phyloP scores from a whole-genome alignment of 2,888 invertebrate genomes.

The Mallateleia sp. region DNA sequence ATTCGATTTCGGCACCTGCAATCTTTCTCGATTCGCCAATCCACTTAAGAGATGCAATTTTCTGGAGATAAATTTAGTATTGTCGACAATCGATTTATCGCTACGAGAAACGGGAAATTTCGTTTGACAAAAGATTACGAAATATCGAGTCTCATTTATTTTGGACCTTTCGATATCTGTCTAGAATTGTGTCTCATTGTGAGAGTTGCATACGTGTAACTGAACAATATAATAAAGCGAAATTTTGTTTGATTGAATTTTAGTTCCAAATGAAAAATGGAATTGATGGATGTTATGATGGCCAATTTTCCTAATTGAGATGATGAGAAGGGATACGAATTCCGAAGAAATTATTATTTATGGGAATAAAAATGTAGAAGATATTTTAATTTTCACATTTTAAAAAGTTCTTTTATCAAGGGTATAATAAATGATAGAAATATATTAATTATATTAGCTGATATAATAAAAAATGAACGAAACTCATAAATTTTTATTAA shows the following conservation, averaged over 20 bases:
- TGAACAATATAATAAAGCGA: background rate
- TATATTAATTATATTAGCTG: no score
- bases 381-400: no score
- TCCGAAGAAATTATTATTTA: no score
- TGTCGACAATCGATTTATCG: conserved; percentile 44
- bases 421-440: no score
- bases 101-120: conserved; percentile 5
- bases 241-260: conserved; percentile 14
- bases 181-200: background rate
- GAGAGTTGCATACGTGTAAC: background rate
- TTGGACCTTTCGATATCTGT: conserved; percentile 1
- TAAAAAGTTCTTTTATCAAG: no score
- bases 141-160: conserved; percentile 31
- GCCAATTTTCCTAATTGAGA: no score
- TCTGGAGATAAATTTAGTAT: conserved; percentile 34
- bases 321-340: no score
- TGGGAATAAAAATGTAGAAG: no score
- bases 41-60: conserved; percentile 50
- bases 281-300: no score
- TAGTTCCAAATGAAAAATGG: background rate
- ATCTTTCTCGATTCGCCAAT: conserved; percentile 29
- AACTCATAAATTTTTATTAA: no score
- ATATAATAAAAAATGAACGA: no score
- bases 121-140: conserved; percentile 19
- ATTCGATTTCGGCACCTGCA: conserved; percentile 37